Evolutionary conservation across 2,888 invertebrate species (phyloP), one percentile per base, ranked within the genome.

Genomic region (Cerceris rybyensis): DNA sequence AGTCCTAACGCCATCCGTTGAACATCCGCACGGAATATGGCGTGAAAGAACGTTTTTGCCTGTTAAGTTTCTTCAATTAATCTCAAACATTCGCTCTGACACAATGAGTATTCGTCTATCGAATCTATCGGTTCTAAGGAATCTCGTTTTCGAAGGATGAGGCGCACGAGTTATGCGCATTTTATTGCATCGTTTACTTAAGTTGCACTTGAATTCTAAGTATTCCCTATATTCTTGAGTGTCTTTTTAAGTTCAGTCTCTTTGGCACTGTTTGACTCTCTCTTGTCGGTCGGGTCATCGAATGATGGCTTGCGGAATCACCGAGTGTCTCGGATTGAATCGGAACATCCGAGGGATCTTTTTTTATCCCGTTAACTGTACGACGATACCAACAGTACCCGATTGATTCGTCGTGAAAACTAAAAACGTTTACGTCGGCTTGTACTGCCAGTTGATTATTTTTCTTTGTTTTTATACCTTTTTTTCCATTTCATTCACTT

Each of bases 181-280:
- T 28, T 78, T 80, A 76, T 84, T 82, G 80, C 78, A 76, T 84
- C 69, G 75, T 67, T 84, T 72, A 69, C 42, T 75, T 82, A 79
- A 75, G 74, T 77, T 70, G 71, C 74, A 77, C 75, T 75, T 73
- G 69, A 28, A 75, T 74, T 54, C 39, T 55, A 46, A 42, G 17
- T 65, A 65, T 59, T 59, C 70, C 43, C 59, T 75, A 68, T 28
- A 43, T 41, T 58, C 41, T 28, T 63, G 66, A 66, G 70, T 72
- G 60, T 75, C 52, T 59, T 61, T 70, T 58, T 52, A 55, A 57
- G 50, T 64, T 78, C 82, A 82, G 70, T 78, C 76, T 83, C 78
- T 83, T 77, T 85, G 71, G 77, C 81, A 78, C 81, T 72, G 76
- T 60, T 66, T 66, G 39, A 49, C 63, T 69, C 63, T 63, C 65